phyloP scores from a whole-genome alignment of 2,113 vertebrate species.

The Apaloderma vittatum region DNA sequence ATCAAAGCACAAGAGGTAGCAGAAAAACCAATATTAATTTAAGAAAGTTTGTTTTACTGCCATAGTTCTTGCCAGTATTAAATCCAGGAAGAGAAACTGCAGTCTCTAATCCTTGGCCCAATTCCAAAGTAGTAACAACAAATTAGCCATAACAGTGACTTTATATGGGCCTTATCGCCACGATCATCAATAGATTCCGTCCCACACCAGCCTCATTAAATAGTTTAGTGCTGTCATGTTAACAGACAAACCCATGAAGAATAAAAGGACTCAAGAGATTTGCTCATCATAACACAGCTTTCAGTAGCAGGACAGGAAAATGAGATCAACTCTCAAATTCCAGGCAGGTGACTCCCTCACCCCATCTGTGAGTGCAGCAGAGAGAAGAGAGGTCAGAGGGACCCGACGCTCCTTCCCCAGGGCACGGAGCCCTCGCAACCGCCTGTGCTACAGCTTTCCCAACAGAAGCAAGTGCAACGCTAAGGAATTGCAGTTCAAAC shows the following conservation, averaged over 20 bases:
- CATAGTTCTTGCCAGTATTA: background rate
- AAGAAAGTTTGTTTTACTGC: background rate
- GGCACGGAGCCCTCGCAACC: fast-evolving
- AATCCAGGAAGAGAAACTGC: background rate
- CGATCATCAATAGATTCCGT: background rate
- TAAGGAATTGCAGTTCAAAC: background rate
- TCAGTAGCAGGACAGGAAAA: background rate
- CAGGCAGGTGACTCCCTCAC: background rate
- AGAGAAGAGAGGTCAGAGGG: background rate
- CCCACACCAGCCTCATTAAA: background rate
- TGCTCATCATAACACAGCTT: background rate
- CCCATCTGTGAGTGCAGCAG: fast-evolving
- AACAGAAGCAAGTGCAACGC: background rate
- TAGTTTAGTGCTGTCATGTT: background rate
- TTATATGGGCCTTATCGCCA: background rate
- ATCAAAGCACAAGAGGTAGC: background rate
- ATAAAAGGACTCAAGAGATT: background rate
- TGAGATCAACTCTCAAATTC: background rate
- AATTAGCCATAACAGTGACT: background rate
- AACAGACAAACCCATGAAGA: background rate
- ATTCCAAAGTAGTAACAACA: background rate
- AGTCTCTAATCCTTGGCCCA: background rate
- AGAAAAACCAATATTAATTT: background rate
- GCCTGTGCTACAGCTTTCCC: fast-evolving
- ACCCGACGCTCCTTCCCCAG: fast-evolving